Base-by-base conservation (phyloP, 2,113 vertebrate genomes). In the Gallinago paraguaiae region DNA sequence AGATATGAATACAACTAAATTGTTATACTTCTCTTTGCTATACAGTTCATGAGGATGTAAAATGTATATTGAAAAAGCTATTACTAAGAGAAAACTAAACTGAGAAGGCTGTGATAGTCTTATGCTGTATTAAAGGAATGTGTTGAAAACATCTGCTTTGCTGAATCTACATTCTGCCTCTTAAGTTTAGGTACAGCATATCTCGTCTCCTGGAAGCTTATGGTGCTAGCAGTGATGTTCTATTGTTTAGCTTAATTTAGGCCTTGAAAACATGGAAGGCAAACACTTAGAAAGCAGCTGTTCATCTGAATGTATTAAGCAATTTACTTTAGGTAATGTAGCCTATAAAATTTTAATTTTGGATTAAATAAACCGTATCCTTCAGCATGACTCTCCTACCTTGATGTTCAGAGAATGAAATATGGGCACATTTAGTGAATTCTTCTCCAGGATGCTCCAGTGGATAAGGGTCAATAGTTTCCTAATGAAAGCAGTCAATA, bases 401-500 rank as follows among this genome's bases (percentile, higher is more conserved):
- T 98, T 98, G 96, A 96, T 97, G 96, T 98, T 98, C 97, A 65
- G 87, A 97, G 98, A 97, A 98, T 98, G 98, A 99, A 98, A 98
- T 98, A 98, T 98, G 97, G 97, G 89, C 91, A 90, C 97, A 97
- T 98, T 98, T 98, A 98, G 98, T 94, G 97, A 97, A 96, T 98
- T 97, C 96, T 97, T 97, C 97, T 98, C 87, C 95, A 96, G 95
- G 96, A 98, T 96, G 97, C 97, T 95, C 94, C 79, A 86, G 71
- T 95, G 96, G 96, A 97, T 97, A 97, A 98, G 98, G 98, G 98
- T 99, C 98, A 98, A 95, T 98, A 96, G 97, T 96, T 98, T 97
- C 94, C 97, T 98, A 98, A 98, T 98, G 97, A 98, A 98, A 96
- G 96, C 94, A 98, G 98, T 99, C 98, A 98, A 98, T 98, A 98